Percentiles rank a stretch among this genome's conserved stretches.
Conservation (phyloP, 1,140 invertebrate genomes). For the Drosophila prosaltans region DNA sequence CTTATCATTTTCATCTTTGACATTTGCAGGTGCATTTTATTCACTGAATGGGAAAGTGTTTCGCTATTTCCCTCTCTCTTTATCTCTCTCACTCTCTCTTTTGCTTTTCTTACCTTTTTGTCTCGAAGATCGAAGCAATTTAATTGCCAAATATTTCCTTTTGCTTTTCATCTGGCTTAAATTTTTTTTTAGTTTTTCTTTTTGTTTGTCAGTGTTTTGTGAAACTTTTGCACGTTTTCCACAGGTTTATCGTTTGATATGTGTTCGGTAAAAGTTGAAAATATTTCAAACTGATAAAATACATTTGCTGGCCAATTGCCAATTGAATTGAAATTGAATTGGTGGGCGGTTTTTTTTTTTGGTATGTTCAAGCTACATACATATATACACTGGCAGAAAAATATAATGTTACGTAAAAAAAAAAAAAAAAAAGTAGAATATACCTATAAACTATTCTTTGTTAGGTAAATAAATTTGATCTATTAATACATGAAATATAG, state of each 20-base stretch:
- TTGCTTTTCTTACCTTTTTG: slow-evolving; percentile 3
- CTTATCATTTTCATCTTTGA: slow-evolving; percentile 48
- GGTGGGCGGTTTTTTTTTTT: slow-evolving; percentile 5
- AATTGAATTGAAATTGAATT: slow-evolving; percentile 38
- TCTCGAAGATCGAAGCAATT: slow-evolving; percentile 30
- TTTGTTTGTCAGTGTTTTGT: background rate
- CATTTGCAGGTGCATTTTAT: slow-evolving; percentile 69
- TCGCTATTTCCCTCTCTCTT: slow-evolving; percentile 25
- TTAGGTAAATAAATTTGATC: too few relatives aligned
- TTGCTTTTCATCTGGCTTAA: background rate
- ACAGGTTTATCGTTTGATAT: slow-evolving; percentile 15
- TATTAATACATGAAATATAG: too few relatives aligned
- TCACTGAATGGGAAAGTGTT: slow-evolving; percentile 68
- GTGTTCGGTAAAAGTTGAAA: slow-evolving; percentile 20
- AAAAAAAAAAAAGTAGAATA: too few relatives aligned
- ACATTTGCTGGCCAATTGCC: slow-evolving; percentile 45
- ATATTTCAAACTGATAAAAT: slow-evolving; percentile 21
- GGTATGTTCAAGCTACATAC: background rate
- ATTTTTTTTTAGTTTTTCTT: slow-evolving; percentile 15
- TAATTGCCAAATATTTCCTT: slow-evolving; percentile 52
- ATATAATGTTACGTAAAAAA: too few relatives aligned
- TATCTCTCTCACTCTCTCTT: background rate
- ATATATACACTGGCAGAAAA: background rate
- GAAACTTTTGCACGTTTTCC: slow-evolving; percentile 17
- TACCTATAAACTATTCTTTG: too few relatives aligned